Percentiles rank a stretch among this genome's conserved stretches.
Evolutionary conservation across 2,888 invertebrate species (phyloP).

Genomic region (Euzophera pinguis): DNA sequence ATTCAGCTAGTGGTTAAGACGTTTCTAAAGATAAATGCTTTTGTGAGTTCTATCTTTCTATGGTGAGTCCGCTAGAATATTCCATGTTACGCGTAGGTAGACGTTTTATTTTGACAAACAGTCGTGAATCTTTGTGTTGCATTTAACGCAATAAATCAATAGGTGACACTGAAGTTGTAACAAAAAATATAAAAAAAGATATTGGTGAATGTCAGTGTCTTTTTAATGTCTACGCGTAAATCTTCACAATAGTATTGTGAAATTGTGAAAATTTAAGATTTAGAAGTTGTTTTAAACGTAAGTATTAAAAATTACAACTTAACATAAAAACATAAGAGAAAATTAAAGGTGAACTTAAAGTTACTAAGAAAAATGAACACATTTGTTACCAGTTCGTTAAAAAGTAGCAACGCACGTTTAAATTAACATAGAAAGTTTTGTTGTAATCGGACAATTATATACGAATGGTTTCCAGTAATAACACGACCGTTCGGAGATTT

Average conservation of each 20-base stretch:
- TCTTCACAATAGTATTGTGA: too few species aligned
- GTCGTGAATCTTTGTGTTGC: slow-evolving; percentile 63
- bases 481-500: slow-evolving; percentile 50
- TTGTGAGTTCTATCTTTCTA: too few species aligned
- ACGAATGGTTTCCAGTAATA: slow-evolving; percentile 50
- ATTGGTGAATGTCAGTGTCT: slow-evolving; percentile 44
- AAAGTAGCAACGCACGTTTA: slow-evolving; percentile 1
- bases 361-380: not conserved
- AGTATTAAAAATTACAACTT: too few species aligned
- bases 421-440: slow-evolving; percentile 41
- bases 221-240: slow-evolving; percentile 27
- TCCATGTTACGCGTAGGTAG: slow-evolving; percentile 65
- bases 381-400: not conserved
- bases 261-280: too few species aligned
- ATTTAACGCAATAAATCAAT: slow-evolving; percentile 65
- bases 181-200: slow-evolving; percentile 38
- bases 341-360: not conserved
- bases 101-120: slow-evolving; percentile 73
- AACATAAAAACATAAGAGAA: not conserved
- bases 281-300: too few species aligned
- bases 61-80: slow-evolving; percentile 37
- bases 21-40: slow-evolving; percentile 24
- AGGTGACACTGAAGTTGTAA: slow-evolving; percentile 53
- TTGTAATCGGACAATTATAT: slow-evolving; percentile 58
- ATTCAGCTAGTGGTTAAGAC: slow-evolving; percentile 5